These are phyloP conservation scores for Etheostoma cragini DNA, from an alignment of 2,113 vertebrate species.

Conservation along the genomic window DNA sequence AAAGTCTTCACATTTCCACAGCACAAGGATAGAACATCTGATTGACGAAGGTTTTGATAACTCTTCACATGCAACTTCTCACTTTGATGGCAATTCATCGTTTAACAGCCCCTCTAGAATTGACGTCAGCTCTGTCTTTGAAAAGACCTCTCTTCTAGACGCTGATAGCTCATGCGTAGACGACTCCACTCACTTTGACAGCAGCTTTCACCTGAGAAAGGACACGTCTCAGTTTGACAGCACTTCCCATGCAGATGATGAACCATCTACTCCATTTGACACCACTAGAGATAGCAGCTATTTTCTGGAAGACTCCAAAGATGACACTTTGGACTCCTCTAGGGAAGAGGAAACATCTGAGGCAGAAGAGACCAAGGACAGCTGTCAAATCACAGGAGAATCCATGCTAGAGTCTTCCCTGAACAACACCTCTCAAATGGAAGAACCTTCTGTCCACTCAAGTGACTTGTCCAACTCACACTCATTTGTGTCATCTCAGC, in stretches of 20 bases:
- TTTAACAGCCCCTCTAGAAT: constrained; percentile 43
- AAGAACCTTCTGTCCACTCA: constrained; percentile 42
- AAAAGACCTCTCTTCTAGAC: constrained; percentile 42
- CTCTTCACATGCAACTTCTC: constrained; percentile 40
- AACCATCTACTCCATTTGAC: constrained; percentile 47
- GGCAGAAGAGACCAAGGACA: constrained; percentile 56
- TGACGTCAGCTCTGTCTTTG: constrained; percentile 53
- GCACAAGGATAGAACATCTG: constrained; percentile 43
- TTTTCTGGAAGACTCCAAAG: constrained; percentile 59
- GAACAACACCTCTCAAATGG: constrained; percentile 61
- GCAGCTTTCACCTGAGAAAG: constrained; percentile 39
- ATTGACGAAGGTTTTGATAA: constrained; percentile 52
- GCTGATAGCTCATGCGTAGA: constrained; percentile 45
- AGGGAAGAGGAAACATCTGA: constrained; percentile 54
- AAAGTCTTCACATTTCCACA: constrained; percentile 49
- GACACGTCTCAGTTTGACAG: constrained; percentile 57
- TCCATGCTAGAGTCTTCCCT: constrained; percentile 73
- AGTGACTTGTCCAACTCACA: constrained; percentile 31
- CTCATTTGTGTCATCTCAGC: constrained; percentile 33
- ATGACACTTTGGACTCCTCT: constrained; percentile 57
- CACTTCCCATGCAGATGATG: constrained; percentile 45
- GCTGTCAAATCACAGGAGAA: constrained; percentile 44
- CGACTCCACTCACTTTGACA: constrained; percentile 58
- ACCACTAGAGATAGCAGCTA: constrained; percentile 56
- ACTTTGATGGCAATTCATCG: constrained; percentile 49